Conservation (phyloP, 2,797 vertebrate species). For the Smutsia temminckii region DNA sequence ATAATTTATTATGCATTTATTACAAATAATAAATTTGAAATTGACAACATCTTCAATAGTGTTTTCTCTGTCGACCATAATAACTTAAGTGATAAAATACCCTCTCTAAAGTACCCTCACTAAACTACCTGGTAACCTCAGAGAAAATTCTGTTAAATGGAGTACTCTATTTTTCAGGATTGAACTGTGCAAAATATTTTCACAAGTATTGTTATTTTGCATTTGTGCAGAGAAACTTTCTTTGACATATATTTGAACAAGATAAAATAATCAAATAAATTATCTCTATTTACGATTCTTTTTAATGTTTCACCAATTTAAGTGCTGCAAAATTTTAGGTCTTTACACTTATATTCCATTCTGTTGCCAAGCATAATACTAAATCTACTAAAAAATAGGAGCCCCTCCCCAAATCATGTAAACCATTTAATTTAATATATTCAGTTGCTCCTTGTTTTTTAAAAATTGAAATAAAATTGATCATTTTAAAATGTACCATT, state of each 20-base stretch:
- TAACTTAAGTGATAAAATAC: slow-evolving; percentile 35
- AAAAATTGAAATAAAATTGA: background rate
- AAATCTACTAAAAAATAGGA: background rate
- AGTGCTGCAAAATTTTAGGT: background rate
- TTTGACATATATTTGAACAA: background rate
- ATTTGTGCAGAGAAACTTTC: slow-evolving; percentile 20
- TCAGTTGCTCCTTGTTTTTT: background rate
- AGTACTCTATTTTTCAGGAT: slow-evolving; percentile 24
- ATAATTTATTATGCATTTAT: slow-evolving; percentile 8
- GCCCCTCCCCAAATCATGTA: background rate
- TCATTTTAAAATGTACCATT: background rate
- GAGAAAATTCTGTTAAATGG: background rate
- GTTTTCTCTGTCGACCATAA: background rate
- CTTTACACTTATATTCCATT: background rate
- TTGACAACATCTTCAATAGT: background rate
- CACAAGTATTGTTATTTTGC: slow-evolving; percentile 13
- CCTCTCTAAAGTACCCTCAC: slow-evolving; percentile 2
- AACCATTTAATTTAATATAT: background rate
- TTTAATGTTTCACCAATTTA: background rate
- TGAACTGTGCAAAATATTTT: slow-evolving; percentile 15
- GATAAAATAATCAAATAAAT: background rate
- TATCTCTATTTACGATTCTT: background rate
- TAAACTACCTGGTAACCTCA: background rate
- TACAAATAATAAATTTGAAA: slow-evolving; percentile 23
- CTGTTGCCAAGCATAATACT: background rate